Evolutionary conservation across 2,888 invertebrate species (phyloP).

Genomic region (Chloroclystis v-ata): DNA sequence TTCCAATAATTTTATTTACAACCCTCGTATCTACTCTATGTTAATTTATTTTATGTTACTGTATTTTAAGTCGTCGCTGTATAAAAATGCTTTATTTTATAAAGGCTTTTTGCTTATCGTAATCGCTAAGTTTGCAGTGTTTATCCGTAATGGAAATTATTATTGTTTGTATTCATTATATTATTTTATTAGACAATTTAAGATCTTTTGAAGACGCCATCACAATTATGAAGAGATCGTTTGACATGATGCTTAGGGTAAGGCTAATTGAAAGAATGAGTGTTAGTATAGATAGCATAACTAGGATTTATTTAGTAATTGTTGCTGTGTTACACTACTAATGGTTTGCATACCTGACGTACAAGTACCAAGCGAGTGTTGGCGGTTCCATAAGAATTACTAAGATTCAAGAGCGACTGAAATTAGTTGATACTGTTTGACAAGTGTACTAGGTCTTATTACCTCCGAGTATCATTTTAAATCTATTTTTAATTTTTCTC

Average conservation of each 20-base stretch:
- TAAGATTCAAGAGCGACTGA: constrained; percentile 62
- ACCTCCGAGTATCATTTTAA: constrained; percentile 78
- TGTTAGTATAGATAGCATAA: constrained; percentile 59
- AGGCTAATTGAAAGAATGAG: constrained; percentile 56
- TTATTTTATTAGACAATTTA: constrained; percentile 68
- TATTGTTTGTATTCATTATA: constrained; percentile 56
- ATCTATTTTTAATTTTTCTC: constrained; percentile 63
- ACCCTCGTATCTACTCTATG: constrained; percentile 29
- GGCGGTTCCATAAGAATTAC: constrained; percentile 44
- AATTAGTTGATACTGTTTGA: constrained; percentile 69
- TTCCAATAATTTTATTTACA: constrained; percentile 47
- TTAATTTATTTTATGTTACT: constrained; percentile 64
- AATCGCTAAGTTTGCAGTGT: constrained; percentile 57
- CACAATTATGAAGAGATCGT: constrained; percentile 62
- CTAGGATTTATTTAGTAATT: constrained; percentile 62
- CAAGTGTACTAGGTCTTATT: constrained; percentile 71
- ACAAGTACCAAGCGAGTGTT: constrained; percentile 38
- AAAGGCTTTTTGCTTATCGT: constrained; percentile 59
- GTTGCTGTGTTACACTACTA: constrained; percentile 62
- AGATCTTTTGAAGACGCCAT: constrained; percentile 62
- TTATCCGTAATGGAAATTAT: constrained; percentile 54
- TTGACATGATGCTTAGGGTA: constrained; percentile 53
- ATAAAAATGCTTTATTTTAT: constrained; percentile 53
- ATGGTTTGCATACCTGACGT: constrained; percentile 43
- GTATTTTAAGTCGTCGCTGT: constrained; percentile 63